phyloP scores from a whole-genome alignment of 1,140 invertebrate species.

The Manduca sexta region DNA sequence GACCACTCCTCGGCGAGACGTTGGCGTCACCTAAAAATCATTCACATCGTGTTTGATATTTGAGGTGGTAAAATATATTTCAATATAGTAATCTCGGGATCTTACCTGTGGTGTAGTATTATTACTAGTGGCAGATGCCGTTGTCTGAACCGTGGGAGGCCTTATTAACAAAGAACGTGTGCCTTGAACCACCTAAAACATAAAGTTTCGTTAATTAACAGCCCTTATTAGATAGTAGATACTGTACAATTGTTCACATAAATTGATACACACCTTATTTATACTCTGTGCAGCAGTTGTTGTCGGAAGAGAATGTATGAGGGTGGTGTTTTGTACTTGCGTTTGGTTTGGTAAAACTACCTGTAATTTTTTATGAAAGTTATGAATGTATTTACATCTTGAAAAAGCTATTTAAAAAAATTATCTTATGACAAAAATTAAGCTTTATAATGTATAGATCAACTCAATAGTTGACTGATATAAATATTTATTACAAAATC shows the following conservation, averaged over 20 bases:
- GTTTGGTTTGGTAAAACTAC: too few species aligned
- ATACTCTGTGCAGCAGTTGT: constrained; percentile 24
- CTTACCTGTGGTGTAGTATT: constrained; percentile 40
- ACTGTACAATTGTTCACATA: neutral
- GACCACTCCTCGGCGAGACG: constrained; percentile 44
- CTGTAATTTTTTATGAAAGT: too few species aligned
- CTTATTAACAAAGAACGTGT: constrained; percentile 53
- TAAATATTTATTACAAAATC: too few species aligned
- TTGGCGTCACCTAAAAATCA: constrained; percentile 12
- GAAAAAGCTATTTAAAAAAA: too few species aligned
- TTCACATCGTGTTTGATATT: too few species aligned
- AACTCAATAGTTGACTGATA: too few species aligned
- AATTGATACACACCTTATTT: constrained; percentile 29
- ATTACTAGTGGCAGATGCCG: constrained; percentile 24
- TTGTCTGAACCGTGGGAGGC: constrained; percentile 39
- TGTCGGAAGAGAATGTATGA: neutral
- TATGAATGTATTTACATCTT: too few species aligned
- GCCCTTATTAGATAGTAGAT: neutral
- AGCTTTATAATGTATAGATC: too few species aligned
- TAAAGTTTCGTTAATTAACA: constrained; percentile 3
- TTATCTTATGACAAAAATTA: too few species aligned
- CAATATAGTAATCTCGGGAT: too few species aligned
- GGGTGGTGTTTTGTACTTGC: too few species aligned
- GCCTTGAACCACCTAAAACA: constrained; percentile 40
- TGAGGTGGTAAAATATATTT: too few species aligned